Evolutionary conservation across 2,888 invertebrate genomes (phyloP).

Genomic region (Galeopsomyia nigrocyanea): DNA sequence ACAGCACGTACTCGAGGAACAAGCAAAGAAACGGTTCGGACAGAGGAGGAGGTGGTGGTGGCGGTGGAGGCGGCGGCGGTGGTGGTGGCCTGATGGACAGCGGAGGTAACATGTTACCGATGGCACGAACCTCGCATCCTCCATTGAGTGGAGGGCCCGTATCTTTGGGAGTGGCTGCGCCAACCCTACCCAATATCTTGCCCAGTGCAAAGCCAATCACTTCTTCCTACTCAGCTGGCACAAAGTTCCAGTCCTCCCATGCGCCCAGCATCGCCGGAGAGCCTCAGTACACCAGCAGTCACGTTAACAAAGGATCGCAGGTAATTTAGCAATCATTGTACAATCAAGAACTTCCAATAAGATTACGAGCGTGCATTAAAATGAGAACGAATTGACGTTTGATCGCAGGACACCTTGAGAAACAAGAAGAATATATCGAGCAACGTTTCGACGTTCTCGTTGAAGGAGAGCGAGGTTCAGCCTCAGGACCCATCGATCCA

Average conservation of each 20-base stretch:
- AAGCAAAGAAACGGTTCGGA: slow-evolving; percentile 66
- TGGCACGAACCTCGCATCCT: slow-evolving; percentile 62
- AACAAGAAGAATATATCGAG: no score
- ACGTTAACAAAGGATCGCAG: slow-evolving; percentile 54
- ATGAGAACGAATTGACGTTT: no score
- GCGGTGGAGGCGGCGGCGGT: background rate
- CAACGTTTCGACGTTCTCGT: background rate
- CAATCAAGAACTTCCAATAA: no score
- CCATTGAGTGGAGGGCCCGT: slow-evolving; percentile 52
- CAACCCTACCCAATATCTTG: slow-evolving; percentile 61
- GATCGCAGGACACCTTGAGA: no score
- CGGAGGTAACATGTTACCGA: slow-evolving; percentile 57
- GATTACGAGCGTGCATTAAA: no score
- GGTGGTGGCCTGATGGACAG: slow-evolving; percentile 53
- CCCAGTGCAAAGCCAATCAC: slow-evolving; percentile 62
- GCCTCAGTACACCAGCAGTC: slow-evolving; percentile 58
- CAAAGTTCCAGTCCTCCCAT: slow-evolving; percentile 68
- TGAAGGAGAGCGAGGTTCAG: slow-evolving; percentile 40
- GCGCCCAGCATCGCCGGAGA: slow-evolving; percentile 51
- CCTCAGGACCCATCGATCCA: slow-evolving; percentile 58
- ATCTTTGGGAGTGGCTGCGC: slow-evolving; percentile 55
- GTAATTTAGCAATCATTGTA: slow-evolving; percentile 26
- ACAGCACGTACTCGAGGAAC: slow-evolving; percentile 57
- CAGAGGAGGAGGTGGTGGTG: slow-evolving; percentile 55
- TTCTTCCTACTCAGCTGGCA: slow-evolving; percentile 64